A percentile compares a stretch with the other conserved stretches of the same genome.
Evolutionary conservation across 2,888 invertebrate species (phyloP).

Genomic region (Chaetogeoica ovagalla): DNA sequence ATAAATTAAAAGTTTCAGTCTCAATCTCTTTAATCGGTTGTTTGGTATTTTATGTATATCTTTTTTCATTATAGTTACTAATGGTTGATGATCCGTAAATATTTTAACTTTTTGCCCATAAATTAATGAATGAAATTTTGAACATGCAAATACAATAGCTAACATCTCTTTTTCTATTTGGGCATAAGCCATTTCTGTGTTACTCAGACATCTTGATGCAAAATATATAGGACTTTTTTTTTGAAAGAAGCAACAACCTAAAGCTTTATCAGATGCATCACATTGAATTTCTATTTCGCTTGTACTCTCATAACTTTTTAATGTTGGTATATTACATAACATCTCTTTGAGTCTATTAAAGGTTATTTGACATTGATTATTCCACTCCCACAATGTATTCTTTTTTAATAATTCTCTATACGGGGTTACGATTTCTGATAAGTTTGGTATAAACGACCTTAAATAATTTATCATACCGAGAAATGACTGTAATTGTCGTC

Average conservation of each 20-base stretch:
- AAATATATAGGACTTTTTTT: neutral
- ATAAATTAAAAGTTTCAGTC: neutral
- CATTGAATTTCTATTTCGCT: neutral
- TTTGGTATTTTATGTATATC: slow-evolving; percentile 13
- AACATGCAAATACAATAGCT: slow-evolving; percentile 37
- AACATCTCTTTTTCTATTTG: slow-evolving; percentile 47
- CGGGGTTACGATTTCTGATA: neutral
- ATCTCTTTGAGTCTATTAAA: neutral
- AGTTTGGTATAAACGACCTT: neutral
- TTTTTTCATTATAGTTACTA: slow-evolving; percentile 35
- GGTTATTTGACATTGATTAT: neutral
- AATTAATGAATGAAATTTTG: slow-evolving; percentile 43
- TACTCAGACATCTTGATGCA: neutral
- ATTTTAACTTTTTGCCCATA: slow-evolving; percentile 37
- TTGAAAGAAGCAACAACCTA: neutral
- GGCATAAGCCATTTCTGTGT: neutral
- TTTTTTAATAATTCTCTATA: slow-evolving; percentile 8
- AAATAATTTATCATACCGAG: slow-evolving; percentile 1
- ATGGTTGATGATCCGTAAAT: slow-evolving; percentile 4
- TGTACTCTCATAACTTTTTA: neutral
- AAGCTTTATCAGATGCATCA: neutral
- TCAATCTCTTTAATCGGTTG: slow-evolving; percentile 20
- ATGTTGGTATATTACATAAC: neutral
- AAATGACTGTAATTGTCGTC: neutral
- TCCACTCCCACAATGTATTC: neutral